Percentiles rank a stretch among this genome's conserved stretches.
phyloP scores from a whole-genome alignment of 2,888 invertebrate genomes.

The Polymixis flavicincta region DNA sequence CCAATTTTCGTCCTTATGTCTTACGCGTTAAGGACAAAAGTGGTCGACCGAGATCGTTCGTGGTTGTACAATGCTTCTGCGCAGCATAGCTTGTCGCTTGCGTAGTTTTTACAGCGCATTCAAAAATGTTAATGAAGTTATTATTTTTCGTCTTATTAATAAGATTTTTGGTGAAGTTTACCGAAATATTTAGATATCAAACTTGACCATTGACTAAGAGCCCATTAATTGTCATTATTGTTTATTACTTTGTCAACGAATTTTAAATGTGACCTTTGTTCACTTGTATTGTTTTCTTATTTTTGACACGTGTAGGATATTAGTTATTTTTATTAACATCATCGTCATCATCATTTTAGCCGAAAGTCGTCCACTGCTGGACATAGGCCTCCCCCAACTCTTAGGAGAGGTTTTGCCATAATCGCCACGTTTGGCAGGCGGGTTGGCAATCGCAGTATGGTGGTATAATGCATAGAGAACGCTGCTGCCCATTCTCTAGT shows the following conservation, averaged over 20 bases:
- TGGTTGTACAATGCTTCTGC: not conserved
- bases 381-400: no score
- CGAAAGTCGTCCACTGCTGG: no score
- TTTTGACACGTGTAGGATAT: not conserved
- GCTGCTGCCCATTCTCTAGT: no score
- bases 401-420: no score
- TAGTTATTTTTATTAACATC: constrained; percentile 11
- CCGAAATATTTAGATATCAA: constrained; percentile 26
- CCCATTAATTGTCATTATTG: constrained; percentile 5
- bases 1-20: not conserved
- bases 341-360: no score
- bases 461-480: no score
- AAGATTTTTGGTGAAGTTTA: not conserved
- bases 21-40: not conserved
- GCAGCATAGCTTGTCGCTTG: constrained; percentile 2
- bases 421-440: no score
- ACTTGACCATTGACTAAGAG: constrained; percentile 5
- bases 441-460: no score
- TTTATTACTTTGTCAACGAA: not conserved
- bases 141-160: constrained; percentile 1
- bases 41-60: not conserved
- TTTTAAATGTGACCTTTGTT: not conserved
- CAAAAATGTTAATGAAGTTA: not conserved
- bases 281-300: constrained; percentile 9
- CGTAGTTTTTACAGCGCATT: constrained; percentile 2